phyloP scores from a whole-genome alignment of 1,140 invertebrate genomes.

The Trichonephila clavipes region DNA sequence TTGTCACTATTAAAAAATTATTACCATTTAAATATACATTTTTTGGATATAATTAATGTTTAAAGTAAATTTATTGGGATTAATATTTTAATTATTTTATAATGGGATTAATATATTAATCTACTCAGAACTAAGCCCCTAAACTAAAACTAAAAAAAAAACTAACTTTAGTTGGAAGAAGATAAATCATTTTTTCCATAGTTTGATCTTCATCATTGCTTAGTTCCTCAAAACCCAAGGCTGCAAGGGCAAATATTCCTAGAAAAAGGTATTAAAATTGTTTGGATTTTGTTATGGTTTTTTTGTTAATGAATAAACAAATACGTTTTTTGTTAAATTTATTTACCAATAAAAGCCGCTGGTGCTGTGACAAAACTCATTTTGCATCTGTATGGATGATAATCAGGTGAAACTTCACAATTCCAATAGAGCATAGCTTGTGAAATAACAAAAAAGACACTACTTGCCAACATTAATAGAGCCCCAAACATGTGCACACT shows the following conservation, averaged over 20 bases:
- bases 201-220: not conserved
- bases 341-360: conserved; percentile 34
- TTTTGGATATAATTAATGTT: no score
- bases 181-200: conserved; percentile 13
- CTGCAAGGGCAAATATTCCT: conserved; percentile 40
- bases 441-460: conserved; percentile 12
- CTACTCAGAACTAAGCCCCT: no score
- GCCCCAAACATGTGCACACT: conserved; percentile 50
- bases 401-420: not conserved
- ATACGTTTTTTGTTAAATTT: not conserved
- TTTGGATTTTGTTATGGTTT: not conserved
- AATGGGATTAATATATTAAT: no score
- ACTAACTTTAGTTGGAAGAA: conserved; percentile 58
- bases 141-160: not conserved
- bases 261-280: conserved; percentile 3
- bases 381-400: not conserved
- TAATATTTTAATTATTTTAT: no score
- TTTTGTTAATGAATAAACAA: no score
- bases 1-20: no score
- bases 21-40: no score
- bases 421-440: conserved; percentile 50
- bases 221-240: conserved; percentile 61
- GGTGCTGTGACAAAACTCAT: not conserved
- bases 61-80: no score
- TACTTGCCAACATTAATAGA: conserved; percentile 28